Base-by-base conservation (phyloP, 2,888 invertebrate species). In the Tachina fera region DNA sequence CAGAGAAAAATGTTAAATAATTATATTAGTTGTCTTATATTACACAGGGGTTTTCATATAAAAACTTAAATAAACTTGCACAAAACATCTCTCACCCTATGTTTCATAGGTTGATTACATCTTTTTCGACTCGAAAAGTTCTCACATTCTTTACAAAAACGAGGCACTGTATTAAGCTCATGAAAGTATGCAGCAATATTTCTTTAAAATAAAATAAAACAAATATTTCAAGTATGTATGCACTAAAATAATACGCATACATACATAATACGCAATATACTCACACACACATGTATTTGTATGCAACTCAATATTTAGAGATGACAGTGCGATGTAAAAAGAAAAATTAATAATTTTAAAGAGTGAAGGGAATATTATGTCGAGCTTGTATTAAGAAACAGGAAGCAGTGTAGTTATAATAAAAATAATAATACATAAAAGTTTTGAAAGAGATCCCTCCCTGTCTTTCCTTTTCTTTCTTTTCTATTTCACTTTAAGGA, bases 171-270 rank as follows among this genome's bases (percentile, higher is more conserved):
- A 31, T 31, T n/a, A 41, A 68, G 41, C 68, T 53, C 22, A 41
- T 14, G 43, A 22, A 81, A 63, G 77, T 71, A 77, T 81, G 72
- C 77, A 81, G 77, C 56, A 77, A 74, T 68, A 84, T 81, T 77
- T 68, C 60, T 80, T 68, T 49, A 19, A n/a, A n/a, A n/a, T 10
- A 71, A 41, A 43, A 61, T 19, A 41, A 13, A 19, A 61, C 31
- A 31, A 31, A 31, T 31, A 31, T 31, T 31, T 31, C 31, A 4
- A 31, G 31, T 31, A n/a, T n/a, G n/a, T n/a, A n/a, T n/a, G n/a
- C n/a, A 31, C 31, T 31, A 31, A 31, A 6, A 31, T 31, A 6
- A 31, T 31, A 79, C n/a, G 31, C 9, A 45, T 6, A 10, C 14
- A 53, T 22, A n/a, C 14, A 31, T n/a, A n/a, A n/a, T n/a, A n/a